These are phyloP conservation scores for Sula dactylatra DNA, from an alignment of 2,113 vertebrate genomes.

Conservation along the genomic window DNA sequence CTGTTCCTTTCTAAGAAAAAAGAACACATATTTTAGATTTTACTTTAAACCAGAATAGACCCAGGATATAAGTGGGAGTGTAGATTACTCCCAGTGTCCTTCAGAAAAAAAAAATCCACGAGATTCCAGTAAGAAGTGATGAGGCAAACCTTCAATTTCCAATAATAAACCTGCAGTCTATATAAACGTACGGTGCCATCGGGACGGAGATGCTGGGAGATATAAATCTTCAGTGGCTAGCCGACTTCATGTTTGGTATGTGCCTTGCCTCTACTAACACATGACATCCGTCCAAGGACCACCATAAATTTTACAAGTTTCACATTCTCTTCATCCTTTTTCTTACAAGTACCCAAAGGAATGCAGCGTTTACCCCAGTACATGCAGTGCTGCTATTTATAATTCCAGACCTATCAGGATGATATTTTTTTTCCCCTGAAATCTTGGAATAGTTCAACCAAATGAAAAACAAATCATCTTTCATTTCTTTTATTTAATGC, in stretches of 20 bases:
- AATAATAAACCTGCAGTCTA: not conserved
- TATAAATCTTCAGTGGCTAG: constrained; percentile 8
- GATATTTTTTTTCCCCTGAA: not conserved
- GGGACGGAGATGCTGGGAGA: not conserved
- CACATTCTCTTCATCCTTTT: constrained; percentile 29
- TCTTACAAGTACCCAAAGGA: not conserved
- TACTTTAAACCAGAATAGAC: constrained; percentile 20
- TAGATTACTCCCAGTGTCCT: not conserved
- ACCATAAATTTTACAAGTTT: not conserved
- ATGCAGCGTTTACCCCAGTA: not conserved
- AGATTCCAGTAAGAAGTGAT: constrained; percentile 27
- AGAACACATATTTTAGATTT: not conserved
- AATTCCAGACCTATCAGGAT: not conserved
- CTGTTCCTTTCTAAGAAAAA: not conserved
- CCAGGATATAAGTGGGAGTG: not conserved
- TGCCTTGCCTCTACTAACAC: not conserved
- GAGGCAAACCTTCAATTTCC: constrained; percentile 13
- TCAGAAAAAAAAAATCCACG: not conserved
- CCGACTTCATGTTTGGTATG: not conserved
- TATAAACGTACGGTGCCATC: not conserved
- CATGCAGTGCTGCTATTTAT: not conserved
- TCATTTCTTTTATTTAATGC: constrained; percentile 1
- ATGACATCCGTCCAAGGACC: not conserved
- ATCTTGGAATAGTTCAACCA: not conserved
- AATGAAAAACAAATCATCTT: constrained; percentile 1